Conservation (phyloP, 2,797 vertebrate genomes). For the Chiloscyllium punctatum region DNA sequence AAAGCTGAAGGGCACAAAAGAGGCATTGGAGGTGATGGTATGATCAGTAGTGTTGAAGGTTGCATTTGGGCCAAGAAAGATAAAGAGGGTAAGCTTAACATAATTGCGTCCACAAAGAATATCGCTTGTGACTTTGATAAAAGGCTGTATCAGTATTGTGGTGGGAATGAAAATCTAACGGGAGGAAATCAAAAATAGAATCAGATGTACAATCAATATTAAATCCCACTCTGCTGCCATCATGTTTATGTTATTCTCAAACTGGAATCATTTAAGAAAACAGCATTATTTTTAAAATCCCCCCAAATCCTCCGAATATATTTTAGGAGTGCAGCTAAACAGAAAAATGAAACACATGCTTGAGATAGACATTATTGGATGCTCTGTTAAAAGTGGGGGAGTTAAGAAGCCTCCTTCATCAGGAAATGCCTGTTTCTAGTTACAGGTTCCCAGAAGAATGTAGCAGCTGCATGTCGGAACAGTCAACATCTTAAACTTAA, state of each 20-base stretch:
- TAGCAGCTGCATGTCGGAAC: not conserved
- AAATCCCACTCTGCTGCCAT: not conserved
- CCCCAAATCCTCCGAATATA: not conserved
- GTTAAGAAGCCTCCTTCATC: not conserved
- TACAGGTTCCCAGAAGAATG: not conserved
- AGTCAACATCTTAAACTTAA: not conserved
- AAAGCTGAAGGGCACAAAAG: not conserved
- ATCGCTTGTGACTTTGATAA: not conserved
- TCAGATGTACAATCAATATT: not conserved
- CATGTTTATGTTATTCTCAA: not conserved
- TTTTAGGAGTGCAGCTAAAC: not conserved
- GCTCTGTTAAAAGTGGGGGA: not conserved
- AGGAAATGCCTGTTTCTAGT: constrained; percentile 14
- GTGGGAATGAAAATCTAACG: not conserved
- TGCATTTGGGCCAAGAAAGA: not conserved
- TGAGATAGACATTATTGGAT: not conserved
- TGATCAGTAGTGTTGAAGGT: not conserved
- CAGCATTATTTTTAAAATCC: not conserved
- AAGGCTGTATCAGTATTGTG: not conserved
- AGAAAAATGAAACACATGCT: not conserved
- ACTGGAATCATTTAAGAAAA: not conserved
- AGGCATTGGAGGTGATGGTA: not conserved
- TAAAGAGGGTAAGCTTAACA: not conserved
- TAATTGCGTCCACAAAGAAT: not conserved
- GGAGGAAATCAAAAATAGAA: not conserved